phyloP scores from a whole-genome alignment of 2,888 invertebrate genomes.

The Argyresthia albistria region DNA sequence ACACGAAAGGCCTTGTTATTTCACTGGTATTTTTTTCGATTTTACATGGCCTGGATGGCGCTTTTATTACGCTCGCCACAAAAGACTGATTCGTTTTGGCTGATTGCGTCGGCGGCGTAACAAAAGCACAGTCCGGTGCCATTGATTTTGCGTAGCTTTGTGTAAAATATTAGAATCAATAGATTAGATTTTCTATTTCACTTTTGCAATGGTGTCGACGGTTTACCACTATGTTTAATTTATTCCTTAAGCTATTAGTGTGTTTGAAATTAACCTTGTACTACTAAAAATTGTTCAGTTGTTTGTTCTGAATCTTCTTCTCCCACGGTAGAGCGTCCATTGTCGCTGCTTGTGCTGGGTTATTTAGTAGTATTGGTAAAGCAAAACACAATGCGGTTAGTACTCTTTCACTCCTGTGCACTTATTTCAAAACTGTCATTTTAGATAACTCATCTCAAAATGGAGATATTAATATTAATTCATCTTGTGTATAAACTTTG shows the following conservation, averaged over 20 bases:
- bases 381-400: neutral
- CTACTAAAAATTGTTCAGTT: too few relatives aligned
- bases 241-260: too few relatives aligned
- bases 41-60: constrained; percentile 22
- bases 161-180: constrained; percentile 24
- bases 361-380: neutral
- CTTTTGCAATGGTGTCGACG: constrained; percentile 7
- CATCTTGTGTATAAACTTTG: too few relatives aligned
- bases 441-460: too few relatives aligned
- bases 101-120: constrained; percentile 20
- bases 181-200: constrained; percentile 10
- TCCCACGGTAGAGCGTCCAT: neutral
- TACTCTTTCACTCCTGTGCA: too few relatives aligned
- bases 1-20: constrained; percentile 49
- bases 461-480: too few relatives aligned
- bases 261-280: too few relatives aligned
- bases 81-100: constrained; percentile 20
- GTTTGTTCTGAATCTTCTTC: neutral
- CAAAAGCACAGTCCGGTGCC: constrained; percentile 34
- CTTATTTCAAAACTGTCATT: too few relatives aligned
- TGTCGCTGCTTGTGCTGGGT: neutral
- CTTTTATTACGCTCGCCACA: constrained; percentile 27
- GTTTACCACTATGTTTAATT: neutral
- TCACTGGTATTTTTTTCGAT: constrained; percentile 16
- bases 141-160: constrained; percentile 21